Evolutionary conservation across 2,888 invertebrate species (phyloP).

Genomic region (Agelastica alni): DNA sequence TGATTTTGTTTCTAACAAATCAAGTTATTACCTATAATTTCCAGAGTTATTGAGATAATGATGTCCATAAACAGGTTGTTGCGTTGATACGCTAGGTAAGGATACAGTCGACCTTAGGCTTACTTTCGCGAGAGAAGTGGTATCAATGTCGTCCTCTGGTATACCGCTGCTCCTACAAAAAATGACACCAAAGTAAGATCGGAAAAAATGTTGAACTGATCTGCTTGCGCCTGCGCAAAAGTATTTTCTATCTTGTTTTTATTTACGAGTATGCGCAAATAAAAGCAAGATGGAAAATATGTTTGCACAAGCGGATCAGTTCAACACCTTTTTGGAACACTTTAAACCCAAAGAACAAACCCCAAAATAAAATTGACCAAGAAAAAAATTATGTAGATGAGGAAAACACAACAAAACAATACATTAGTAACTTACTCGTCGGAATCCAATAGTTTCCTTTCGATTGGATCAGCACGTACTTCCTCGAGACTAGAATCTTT

Average conservation of each 20-base stretch:
- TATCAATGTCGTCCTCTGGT: conserved; percentile 62
- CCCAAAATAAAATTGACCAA: too few relatives aligned
- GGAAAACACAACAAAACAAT: too few relatives aligned
- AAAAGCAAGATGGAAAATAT: too few relatives aligned
- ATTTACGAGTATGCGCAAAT: too few relatives aligned
- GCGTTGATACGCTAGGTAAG: conserved; percentile 53
- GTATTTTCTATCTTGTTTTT: too few relatives aligned
- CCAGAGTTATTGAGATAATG: conserved; percentile 33
- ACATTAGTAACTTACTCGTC: conserved; percentile 52
- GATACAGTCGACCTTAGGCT: conserved; percentile 56
- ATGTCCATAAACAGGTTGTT: conserved; percentile 33
- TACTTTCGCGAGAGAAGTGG: conserved; percentile 44
- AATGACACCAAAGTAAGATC: too few relatives aligned
- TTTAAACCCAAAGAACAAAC: too few relatives aligned
- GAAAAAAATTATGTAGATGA: too few relatives aligned
- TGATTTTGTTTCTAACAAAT: not conserved
- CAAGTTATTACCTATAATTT: conserved; percentile 32
- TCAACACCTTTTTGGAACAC: too few relatives aligned
- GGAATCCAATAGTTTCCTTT: conserved; percentile 46
- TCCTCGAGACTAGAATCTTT: conserved; percentile 64
- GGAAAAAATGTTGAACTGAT: too few relatives aligned
- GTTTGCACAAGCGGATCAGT: too few relatives aligned
- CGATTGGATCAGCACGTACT: conserved; percentile 39
- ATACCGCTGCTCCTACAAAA: conserved; percentile 61
- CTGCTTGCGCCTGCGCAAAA: too few relatives aligned